Conservation (phyloP, 2,888 invertebrate genomes). For the Leuctra nigra region DNA sequence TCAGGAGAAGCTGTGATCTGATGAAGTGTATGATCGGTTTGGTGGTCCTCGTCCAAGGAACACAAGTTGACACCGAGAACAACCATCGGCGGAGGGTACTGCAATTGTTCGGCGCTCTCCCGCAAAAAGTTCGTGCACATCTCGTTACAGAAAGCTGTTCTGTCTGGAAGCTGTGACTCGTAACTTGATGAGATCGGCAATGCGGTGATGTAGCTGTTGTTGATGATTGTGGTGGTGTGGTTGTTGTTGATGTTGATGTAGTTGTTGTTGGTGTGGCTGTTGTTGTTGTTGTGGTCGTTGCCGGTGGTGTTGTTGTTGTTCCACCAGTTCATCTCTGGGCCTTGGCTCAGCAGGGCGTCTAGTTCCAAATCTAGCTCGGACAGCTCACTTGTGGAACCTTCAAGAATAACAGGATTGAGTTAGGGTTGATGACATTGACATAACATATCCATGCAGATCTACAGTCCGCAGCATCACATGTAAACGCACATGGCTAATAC, state of each 20-base stretch:
- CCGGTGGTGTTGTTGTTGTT: not conserved
- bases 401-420: too few relatives aligned
- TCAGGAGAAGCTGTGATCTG: slow-evolving; percentile 2
- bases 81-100: slow-evolving; percentile 38
- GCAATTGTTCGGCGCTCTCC: slow-evolving; percentile 40
- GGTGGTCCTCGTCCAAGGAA: slow-evolving; percentile 35
- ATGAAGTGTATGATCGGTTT: too few relatives aligned
- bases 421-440: too few relatives aligned
- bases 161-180: slow-evolving; percentile 46
- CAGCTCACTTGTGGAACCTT: not conserved
- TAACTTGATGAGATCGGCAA: too few relatives aligned
- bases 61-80: slow-evolving; percentile 41
- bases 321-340: not conserved
- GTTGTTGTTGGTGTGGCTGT: not conserved
- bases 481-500: too few relatives aligned
- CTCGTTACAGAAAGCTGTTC: slow-evolving; percentile 50
- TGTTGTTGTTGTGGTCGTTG: not conserved
- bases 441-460: too few relatives aligned
- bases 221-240: not conserved
- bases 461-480: too few relatives aligned
- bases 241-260: not conserved
- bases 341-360: not conserved
- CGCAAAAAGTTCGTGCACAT: slow-evolving; percentile 47
- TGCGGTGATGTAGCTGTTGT: not conserved
- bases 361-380: not conserved